Base-by-base conservation (phyloP, 1,140 invertebrate species). In the Ylistrum balloti region DNA sequence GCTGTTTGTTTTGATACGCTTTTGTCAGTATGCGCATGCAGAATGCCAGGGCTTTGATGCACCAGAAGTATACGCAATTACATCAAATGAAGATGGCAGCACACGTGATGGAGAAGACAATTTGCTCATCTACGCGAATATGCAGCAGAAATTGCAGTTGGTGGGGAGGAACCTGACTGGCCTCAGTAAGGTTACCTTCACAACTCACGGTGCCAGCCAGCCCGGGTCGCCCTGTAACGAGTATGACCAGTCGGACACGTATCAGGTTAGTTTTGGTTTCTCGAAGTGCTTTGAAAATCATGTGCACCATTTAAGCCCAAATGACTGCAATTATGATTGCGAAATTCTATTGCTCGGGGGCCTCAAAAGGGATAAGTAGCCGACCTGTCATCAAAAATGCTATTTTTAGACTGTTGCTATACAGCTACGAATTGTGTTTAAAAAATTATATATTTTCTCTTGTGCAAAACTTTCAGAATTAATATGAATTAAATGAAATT, bases 161-260 rank as follows among this genome's bases (percentile, higher is more conserved):
- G 93, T 95, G 34, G 95, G 95, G 15, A 86, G 87, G 15, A 94
- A 94, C 86, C 91, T 95, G 34, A 91, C 90, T 15, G 34, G 86
- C 33, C 74, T 89, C 13, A 93, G 92, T 9, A 88, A 91, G 74
- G 92, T 95, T 85, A 86, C 93, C 32, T 94, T 95, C 88, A 95
- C 94, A 13, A 91, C 92, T n/a, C 56, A 74, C n/a, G 22, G 56
- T 74, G 56, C 22, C n/a, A 74, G 56, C 56, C 56, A 74, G 28
- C 56, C 56, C 22, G 56, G n/a, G 22, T 74, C 56, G 5, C 56
- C 56, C 22, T 74, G 56, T n/a, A 74, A 74, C 56, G 56, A 74
- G 11, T 74, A 74, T 74, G 56, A 74, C 56, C 56, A 74, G 56
- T 28, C 56, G 56, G 56, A 74, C 5, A 74, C 56, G 11, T 74